Conservation (phyloP, 2,888 invertebrate species). For the Argyresthia goedartella region DNA sequence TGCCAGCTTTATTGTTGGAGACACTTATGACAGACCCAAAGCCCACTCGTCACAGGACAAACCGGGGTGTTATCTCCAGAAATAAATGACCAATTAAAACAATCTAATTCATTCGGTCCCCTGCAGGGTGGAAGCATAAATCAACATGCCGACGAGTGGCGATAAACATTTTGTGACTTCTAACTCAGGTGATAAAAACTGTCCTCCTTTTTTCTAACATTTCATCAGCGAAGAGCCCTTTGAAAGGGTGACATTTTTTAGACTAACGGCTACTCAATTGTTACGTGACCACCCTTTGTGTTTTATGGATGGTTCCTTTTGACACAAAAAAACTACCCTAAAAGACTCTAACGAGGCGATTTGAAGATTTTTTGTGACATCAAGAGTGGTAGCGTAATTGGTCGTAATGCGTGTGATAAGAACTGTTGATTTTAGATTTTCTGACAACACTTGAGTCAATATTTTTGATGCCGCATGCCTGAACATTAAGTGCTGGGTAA, state of each 20-base stretch:
- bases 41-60: conserved; percentile 26
- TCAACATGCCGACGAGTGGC: conserved; percentile 63
- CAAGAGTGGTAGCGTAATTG: conserved; percentile 40
- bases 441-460: conserved; percentile 43
- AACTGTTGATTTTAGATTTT: conserved; percentile 30
- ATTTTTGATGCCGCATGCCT: conserved; percentile 46
- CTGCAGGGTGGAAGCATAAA: conserved; percentile 61
- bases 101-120: conserved; percentile 59
- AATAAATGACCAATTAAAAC: conserved; percentile 69
- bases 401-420: conserved; percentile 47
- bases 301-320: conserved; percentile 37
- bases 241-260: conserved; percentile 67
- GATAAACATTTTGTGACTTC: conserved; percentile 70
- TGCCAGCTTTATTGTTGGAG: too few species aligned
- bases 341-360: conserved; percentile 48
- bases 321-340: conserved; percentile 49
- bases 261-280: conserved; percentile 61
- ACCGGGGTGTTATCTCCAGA: conserved; percentile 47
- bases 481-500: conserved; percentile 50
- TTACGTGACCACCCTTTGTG: conserved; percentile 54
- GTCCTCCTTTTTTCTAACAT: conserved; percentile 51
- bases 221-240: conserved; percentile 39
- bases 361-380: conserved; percentile 19
- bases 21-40: neutral
- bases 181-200: conserved; percentile 65